Base-by-base conservation (phyloP, 2,888 invertebrate species). In the Heliconius hortense region DNA sequence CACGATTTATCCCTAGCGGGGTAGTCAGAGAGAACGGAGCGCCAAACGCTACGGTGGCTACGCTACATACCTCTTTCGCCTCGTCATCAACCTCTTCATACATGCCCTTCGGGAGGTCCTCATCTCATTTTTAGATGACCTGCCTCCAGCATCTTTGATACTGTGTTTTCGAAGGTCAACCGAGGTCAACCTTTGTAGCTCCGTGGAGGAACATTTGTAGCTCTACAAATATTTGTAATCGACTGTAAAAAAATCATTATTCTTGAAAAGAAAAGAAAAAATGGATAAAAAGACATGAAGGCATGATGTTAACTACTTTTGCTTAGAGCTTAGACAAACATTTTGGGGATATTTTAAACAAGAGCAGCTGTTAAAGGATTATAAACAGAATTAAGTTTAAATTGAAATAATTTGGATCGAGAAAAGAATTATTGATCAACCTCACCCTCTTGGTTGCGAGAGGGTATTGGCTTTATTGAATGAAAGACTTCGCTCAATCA, bases 401-500 rank as follows among this genome's bases (percentile, higher is more conserved):
- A 56, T 76, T 73, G 67, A 53, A 76, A 70, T 66, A 64, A 71
- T 74, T 76, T 53, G 66, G 70, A 31, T 53, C 31, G 48, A 63
- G 35, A 66, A 73, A 70, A 60, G 70, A 70, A 73, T 76, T 73
- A 76, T 76, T 73, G 73, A 76, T 73, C 31, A 43, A 35, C 13
- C 59, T 31, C 66, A 43, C 62, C 43, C 39, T 62, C 60, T 60
- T 60, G 43, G 56, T 24, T 43, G 70, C 48, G 70, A 56, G 69
- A 63, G 63, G 56, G 70, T 70, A 64, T 73, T 66, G 66, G 64
- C 24, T 76, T 74, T 76, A 78, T 76, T 76, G 74, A 78, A 78
- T 59, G 62, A 75, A 76, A 77, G 76, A 78, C 78, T 75, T 77
- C 73, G 74, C 71, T 74, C 76, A 79, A 80, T 80, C 79, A 80